Conservation (phyloP, 2,888 invertebrate genomes). For the Euplexia lucipara region DNA sequence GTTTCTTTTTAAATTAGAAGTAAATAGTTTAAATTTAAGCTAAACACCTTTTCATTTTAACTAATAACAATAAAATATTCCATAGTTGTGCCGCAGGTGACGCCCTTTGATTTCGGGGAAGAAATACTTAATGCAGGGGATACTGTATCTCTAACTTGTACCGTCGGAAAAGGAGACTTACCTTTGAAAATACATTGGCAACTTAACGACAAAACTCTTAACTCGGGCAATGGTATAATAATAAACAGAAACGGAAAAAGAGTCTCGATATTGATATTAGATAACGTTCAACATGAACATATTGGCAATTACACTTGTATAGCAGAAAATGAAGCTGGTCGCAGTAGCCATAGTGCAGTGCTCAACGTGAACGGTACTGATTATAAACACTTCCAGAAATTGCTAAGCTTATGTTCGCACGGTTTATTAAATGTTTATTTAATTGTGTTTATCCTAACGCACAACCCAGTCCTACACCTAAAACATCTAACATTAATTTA, state of each 20-base stretch:
- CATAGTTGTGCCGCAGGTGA: constrained; percentile 95
- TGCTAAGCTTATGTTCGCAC: constrained; percentile 78
- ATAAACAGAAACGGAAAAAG: constrained; percentile 92
- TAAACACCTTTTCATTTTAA: constrained; percentile 2
- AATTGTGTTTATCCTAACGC: constrained; percentile 54
- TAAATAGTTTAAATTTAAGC: background rate
- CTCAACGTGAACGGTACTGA: constrained; percentile 93
- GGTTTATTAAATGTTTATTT: constrained; percentile 61
- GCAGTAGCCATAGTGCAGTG: constrained; percentile 91
- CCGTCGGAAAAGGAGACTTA: constrained; percentile 93
- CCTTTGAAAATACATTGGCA: constrained; percentile 94
- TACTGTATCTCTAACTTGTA: constrained; percentile 93
- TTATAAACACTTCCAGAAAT: constrained; percentile 21
- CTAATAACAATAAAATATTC: constrained; percentile 55
- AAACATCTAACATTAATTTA: background rate
- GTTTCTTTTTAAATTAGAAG: no score
- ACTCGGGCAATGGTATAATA: constrained; percentile 90
- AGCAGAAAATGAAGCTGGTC: constrained; percentile 92
- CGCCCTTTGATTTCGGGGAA: constrained; percentile 95
- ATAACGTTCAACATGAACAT: constrained; percentile 91
- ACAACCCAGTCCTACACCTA: constrained; percentile 32
- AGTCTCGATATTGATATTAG: constrained; percentile 93
- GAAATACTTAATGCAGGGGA: constrained; percentile 94
- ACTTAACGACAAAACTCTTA: constrained; percentile 90
- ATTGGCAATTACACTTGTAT: constrained; percentile 92